Conservation (phyloP, 1,140 invertebrate genomes). For the Diploscapter pachys region DNA sequence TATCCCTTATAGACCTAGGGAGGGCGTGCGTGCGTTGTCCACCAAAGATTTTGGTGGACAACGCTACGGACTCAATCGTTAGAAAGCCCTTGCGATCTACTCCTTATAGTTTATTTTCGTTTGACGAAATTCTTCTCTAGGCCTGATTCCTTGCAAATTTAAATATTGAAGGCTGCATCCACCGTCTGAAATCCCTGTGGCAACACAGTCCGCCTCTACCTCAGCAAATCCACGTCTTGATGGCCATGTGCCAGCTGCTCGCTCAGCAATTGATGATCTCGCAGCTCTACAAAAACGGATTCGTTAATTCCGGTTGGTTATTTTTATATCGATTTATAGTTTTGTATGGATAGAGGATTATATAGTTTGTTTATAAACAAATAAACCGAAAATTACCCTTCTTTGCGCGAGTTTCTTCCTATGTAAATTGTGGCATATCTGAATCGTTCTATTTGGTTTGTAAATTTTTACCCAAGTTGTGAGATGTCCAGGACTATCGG, state of each 20-base stretch:
- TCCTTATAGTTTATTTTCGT: slow-evolving; percentile 2
- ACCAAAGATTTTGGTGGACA: too few species aligned
- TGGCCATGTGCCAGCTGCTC: slow-evolving; percentile 52
- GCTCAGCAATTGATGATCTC: slow-evolving; percentile 58
- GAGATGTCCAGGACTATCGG: too few species aligned
- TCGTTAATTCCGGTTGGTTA: slow-evolving; percentile 55
- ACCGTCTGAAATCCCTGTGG: slow-evolving; percentile 45
- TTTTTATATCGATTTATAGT: neutral
- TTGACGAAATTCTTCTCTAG: slow-evolving; percentile 36
- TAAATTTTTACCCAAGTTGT: too few species aligned
- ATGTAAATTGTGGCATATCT: too few species aligned
- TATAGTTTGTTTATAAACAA: slow-evolving; percentile 1
- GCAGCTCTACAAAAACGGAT: slow-evolving; percentile 54
- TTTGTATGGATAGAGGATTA: neutral
- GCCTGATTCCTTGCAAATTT: slow-evolving; percentile 33
- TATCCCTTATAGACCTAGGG: neutral
- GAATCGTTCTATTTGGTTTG: too few species aligned
- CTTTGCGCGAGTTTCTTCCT: too few species aligned
- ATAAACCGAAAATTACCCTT: too few species aligned
- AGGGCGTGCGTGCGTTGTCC: too few species aligned
- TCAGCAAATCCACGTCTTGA: slow-evolving; percentile 50
- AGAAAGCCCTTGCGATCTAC: too few species aligned
- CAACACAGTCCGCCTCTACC: slow-evolving; percentile 53
- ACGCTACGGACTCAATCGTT: too few species aligned
- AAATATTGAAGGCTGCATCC: slow-evolving; percentile 32